Percentiles rank a stretch among this genome's conserved stretches.
phyloP scores from a whole-genome alignment of 2,797 vertebrate genomes.

The Zenarchopterus dispar region DNA sequence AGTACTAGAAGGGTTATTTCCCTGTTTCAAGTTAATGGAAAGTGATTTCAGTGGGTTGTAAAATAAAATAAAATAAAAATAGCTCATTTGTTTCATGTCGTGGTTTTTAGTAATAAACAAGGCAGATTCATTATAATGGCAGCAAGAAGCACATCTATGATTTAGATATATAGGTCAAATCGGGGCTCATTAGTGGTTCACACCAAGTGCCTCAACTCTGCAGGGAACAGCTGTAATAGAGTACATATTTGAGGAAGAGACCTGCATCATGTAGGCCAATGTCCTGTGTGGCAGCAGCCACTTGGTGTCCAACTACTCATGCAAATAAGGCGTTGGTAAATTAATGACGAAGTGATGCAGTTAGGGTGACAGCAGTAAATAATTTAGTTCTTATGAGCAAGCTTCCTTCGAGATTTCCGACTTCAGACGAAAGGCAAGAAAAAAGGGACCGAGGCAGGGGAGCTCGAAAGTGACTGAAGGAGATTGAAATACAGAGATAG shows the following conservation, averaged over 20 bases:
- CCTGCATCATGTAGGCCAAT: slow-evolving; percentile 28
- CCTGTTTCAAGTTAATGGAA: slow-evolving; percentile 17
- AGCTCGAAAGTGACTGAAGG: slow-evolving; percentile 29
- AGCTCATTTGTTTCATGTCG: slow-evolving; percentile 9
- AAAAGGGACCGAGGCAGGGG: slow-evolving; percentile 48
- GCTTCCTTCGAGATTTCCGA: slow-evolving; percentile 64
- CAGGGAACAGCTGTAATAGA: slow-evolving; percentile 60
- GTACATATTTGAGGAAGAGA: slow-evolving; percentile 69
- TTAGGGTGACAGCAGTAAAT: slow-evolving; percentile 63
- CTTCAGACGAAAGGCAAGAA: slow-evolving; percentile 64
- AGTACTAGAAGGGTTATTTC: neutral
- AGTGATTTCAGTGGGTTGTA: slow-evolving; percentile 26
- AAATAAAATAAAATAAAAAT: slow-evolving; percentile 31
- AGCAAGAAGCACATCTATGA: slow-evolving; percentile 43
- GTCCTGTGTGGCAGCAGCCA: slow-evolving; percentile 18
- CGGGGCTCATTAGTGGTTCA: slow-evolving; percentile 69
- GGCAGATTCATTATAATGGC: slow-evolving; percentile 48
- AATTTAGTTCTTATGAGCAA: slow-evolving; percentile 62
- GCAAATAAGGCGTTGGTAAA: slow-evolving; percentile 64
- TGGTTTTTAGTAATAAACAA: slow-evolving; percentile 33
- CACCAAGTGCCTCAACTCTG: slow-evolving; percentile 51
- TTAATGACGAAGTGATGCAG: slow-evolving; percentile 68
- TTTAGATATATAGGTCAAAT: slow-evolving; percentile 72
- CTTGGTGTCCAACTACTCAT: slow-evolving; percentile 54
- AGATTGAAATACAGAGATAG: slow-evolving; percentile 34